Evolutionary conservation across 2,113 vertebrate species (phyloP), one percentile per base, ranked within the genome.

Genomic region (Lamprotornis superbus): DNA sequence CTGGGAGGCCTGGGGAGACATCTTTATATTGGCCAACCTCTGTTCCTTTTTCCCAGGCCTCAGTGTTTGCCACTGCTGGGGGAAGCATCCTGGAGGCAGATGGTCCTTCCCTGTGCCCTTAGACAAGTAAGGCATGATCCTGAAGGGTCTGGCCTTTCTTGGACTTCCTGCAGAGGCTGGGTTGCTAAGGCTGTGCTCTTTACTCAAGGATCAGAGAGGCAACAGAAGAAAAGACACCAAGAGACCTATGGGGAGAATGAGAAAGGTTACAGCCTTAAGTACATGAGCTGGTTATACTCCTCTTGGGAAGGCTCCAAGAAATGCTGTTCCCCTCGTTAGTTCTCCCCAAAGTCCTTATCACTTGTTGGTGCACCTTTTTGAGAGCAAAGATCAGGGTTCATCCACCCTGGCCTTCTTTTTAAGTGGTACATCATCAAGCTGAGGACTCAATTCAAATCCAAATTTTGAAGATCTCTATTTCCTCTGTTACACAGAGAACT

Each of bases 361-460:
- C 65, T 90, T 92, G 69, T 93, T 71, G 73, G 73, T 76, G 46
- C 56, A 75, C 52, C 39, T 73, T 91, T 53, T 76, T 47, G 73
- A 94, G 83, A 96, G 76, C 59, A 89, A 90, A 94, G 84, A 94
- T 93, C 89, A 90, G 59, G 69, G 63, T 90, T 97, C 94, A 95
- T 90, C 93, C 83, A 83, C 44, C n/a, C 18, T 61, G 78, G 65
- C 63, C 94, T 95, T 87, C 81, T 89, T 23, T 71, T 87, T 84
- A 95, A 95, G 87, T 83, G 95, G 77, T 84, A 74, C 68, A 68
- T 94, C 56, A 87, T 94, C 89, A 94, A 87, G 46, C 75, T 80
- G 94, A 96, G 76, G 87, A 89, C 69, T 84, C 74, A 59, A 65
- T 96, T 94, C 56, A 95, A 85, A 93, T 81, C 61, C 82, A 57